Percentiles rank a stretch among this genome's conserved stretches.
Evolutionary conservation across 2,888 invertebrate species (phyloP).

Genomic region (Drosophila cognata): DNA sequence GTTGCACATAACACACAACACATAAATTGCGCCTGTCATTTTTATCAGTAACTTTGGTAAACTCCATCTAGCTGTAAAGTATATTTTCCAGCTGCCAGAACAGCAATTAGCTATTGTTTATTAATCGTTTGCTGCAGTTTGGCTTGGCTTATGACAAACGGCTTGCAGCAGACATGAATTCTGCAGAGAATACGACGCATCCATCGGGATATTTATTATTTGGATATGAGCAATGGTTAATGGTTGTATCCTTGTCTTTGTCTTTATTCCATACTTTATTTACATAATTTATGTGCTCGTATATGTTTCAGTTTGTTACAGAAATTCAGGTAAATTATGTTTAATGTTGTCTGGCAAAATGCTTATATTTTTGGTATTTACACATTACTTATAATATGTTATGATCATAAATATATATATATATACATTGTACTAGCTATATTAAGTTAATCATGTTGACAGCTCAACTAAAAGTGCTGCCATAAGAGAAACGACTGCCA

Average conservation of each 20-base stretch:
- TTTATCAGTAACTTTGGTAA: constrained; percentile 37
- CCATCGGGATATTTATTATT: neutral
- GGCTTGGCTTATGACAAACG: constrained; percentile 15
- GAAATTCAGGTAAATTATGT: neutral
- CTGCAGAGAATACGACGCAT: neutral
- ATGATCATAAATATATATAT: neutral
- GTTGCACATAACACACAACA: constrained; percentile 14
- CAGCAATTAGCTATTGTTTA: constrained; percentile 18
- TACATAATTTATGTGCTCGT: neutral
- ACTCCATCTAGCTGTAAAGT: constrained; percentile 5
- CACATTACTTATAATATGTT: too few relatives aligned
- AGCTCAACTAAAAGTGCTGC: neutral
- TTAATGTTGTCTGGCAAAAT: neutral
- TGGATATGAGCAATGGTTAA: neutral
- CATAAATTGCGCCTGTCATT: constrained; percentile 37
- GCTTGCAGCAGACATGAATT: constrained; percentile 6
- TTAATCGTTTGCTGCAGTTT: constrained; percentile 2
- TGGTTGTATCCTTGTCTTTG: neutral
- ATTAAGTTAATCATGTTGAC: neutral
- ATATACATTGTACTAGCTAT: neutral
- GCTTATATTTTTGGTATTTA: neutral
- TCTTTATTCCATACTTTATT: neutral
- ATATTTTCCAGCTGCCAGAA: neutral
- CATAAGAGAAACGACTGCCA: neutral
- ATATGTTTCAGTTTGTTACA: neutral